These are phyloP conservation scores for Chaenodraco wilsoni DNA, from an alignment of 2,797 vertebrate genomes.

Conservation along the genomic window DNA sequence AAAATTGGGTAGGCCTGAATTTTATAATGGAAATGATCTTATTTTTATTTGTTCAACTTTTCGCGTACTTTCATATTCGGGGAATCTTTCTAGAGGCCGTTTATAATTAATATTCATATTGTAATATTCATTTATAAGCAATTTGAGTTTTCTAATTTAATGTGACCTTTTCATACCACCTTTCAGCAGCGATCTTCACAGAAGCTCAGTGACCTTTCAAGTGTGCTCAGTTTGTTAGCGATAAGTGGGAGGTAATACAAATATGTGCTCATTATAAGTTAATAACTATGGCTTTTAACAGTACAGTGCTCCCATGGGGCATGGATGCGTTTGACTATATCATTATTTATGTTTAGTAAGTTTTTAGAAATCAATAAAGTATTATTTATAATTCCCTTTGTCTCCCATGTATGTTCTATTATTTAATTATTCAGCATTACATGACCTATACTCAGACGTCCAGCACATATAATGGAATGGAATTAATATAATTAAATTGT, in stretches of 20 bases:
- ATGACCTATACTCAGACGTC: too few species aligned
- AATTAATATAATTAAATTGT: too few species aligned
- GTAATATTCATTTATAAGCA: background rate
- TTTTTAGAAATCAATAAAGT: background rate
- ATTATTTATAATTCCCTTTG: too few species aligned
- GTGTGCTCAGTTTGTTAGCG: slow-evolving; percentile 5
- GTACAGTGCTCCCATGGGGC: background rate
- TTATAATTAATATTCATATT: background rate
- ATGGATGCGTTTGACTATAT: background rate
- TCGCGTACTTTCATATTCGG: background rate
- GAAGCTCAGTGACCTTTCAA: slow-evolving; percentile 30
- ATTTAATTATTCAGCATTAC: too few species aligned
- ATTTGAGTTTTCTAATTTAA: background rate
- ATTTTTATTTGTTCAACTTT: background rate
- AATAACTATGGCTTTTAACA: slow-evolving; percentile 13
- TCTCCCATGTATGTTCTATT: too few species aligned
- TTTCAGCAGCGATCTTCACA: slow-evolving; percentile 5
- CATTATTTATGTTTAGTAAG: background rate
- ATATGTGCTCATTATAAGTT: slow-evolving; percentile 4
- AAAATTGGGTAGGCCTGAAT: background rate
- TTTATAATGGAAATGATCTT: background rate
- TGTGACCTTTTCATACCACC: slow-evolving; percentile 5
- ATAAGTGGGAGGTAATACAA: slow-evolving; percentile 13
- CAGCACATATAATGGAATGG: too few species aligned
- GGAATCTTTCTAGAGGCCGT: background rate